These are phyloP conservation scores for Coptodon rendalli DNA, from an alignment of 2,113 vertebrate genomes.

Conservation along the genomic window DNA sequence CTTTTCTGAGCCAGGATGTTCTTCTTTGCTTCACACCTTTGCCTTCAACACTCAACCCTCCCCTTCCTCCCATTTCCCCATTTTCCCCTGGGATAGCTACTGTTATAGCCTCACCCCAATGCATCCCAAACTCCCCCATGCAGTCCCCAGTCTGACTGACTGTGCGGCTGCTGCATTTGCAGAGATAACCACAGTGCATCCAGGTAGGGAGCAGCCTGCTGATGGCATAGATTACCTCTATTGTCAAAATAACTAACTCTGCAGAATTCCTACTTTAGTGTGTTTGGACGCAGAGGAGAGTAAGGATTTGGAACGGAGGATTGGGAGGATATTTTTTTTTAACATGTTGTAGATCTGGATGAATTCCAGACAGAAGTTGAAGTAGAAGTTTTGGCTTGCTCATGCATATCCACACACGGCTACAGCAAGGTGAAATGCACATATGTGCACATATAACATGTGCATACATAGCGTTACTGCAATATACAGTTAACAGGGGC, in stretches of 20 bases:
- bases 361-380: conserved; percentile 56
- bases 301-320: conserved; percentile 58
- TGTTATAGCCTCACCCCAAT: conserved; percentile 43
- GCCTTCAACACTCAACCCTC: neutral
- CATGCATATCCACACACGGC: conserved; percentile 5
- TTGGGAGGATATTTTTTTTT: conserved; percentile 44
- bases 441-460: neutral
- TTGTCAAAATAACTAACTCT: conserved; percentile 75
- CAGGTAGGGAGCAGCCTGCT: conserved; percentile 65
- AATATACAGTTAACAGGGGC: neutral
- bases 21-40: conserved; percentile 15
- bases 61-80: conserved; percentile 28
- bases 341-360: conserved; percentile 60
- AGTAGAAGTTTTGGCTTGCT: conserved; percentile 58
- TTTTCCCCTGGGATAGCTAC: conserved; percentile 37
- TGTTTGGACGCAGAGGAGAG: conserved; percentile 60
- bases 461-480: neutral
- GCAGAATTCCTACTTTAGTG: conserved; percentile 75
- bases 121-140: conserved; percentile 51
- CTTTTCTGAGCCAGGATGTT: conserved; percentile 36
- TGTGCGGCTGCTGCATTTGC: conserved; percentile 65
- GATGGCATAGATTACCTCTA: conserved; percentile 75
- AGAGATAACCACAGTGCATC: conserved; percentile 71
- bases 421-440: neutral
- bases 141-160: conserved; percentile 33